Base-by-base conservation (phyloP, 2,113 vertebrate genomes). In the Asarcornis scutulata region DNA sequence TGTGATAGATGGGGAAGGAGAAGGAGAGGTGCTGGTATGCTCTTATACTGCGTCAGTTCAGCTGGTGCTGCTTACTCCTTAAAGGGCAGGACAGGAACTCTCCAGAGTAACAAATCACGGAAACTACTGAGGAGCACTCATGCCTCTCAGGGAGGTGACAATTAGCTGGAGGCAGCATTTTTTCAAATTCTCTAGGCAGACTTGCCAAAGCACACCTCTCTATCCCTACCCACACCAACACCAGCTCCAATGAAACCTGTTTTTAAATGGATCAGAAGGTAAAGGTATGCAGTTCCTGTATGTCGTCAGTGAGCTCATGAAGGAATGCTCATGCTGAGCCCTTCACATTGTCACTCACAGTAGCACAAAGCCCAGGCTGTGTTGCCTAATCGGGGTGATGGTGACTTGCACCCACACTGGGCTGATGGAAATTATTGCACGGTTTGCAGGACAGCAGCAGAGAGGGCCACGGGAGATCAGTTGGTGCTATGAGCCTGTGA, bases 371-470 rank as follows among this genome's bases (percentile, higher is more conserved):
- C 83, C 34, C 32, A 22, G 0, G 15, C 59, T 60, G 2, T 17
- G 69, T 90, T 90, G 76, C 77, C 60, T 86, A 56, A 88, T 68
- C 42, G 13, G 56, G 48, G 36, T 77, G 56, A 63, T n/a, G 40
- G 29, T 81, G 92, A 42, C 83, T 78, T 84, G 83, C 69, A 68
- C 81, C 74, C 80, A 78, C 80, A 55, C 52, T 52, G 80, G 68
- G 42, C 38, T 64, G 56, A 78, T 63, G 50, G 67, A 17, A 77
- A 67, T 78, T 90, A 81, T 48, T 78, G 92, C n/a, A 34, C 3
- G 17, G 56, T 68, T 86, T 86, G 80, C 91, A 97, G 92, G 66
- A 60, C 29, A 78, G 94, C 16, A 38, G 67, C 76, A 72, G 69
- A 32, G 7, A 66, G 83, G 76, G 36, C 20, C 5, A 74, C 16